phyloP scores from a whole-genome alignment of 2,113 vertebrate genomes.

The Enhydra lutris region DNA sequence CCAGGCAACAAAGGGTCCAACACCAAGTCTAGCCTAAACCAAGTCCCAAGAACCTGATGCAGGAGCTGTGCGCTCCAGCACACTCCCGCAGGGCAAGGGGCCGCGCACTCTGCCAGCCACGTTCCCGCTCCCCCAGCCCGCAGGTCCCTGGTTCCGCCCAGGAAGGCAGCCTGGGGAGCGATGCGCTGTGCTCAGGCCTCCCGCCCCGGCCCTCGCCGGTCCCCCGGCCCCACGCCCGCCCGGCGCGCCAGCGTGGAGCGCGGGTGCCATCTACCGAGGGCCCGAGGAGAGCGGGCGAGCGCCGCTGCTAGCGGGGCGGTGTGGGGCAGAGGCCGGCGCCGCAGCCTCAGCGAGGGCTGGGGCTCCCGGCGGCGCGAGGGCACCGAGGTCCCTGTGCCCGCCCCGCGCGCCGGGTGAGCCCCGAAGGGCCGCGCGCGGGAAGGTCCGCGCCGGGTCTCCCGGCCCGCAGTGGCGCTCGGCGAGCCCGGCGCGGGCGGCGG shows the following conservation, averaged over 20 bases:
- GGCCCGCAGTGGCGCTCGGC: slow-evolving; percentile 53
- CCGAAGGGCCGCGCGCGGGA: background rate
- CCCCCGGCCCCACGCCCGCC: background rate
- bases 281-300: background rate
- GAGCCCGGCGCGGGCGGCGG: background rate
- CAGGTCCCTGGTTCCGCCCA: fast-evolving
- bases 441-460: background rate
- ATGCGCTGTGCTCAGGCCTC: background rate
- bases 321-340: background rate
- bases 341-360: background rate
- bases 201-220: background rate
- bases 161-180: background rate
- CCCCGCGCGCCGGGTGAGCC: too few species aligned
- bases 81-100: fast-evolving
- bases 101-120: fast-evolving
- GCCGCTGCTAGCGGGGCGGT: background rate
- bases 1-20: fast-evolving
- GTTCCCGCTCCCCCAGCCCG: fast-evolving
- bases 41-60: background rate
- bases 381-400: background rate
- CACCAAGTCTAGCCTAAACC: fast-evolving
- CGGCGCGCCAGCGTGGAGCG: slow-evolving; percentile 90
- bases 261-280: slow-evolving; percentile 98
- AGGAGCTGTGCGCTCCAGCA: too few species aligned
- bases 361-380: background rate